Percentiles rank a stretch among this genome's conserved stretches.
These are phyloP conservation scores for Leptopilina myrica DNA, from an alignment of 2,888 invertebrate species.

Conservation along the genomic window DNA sequence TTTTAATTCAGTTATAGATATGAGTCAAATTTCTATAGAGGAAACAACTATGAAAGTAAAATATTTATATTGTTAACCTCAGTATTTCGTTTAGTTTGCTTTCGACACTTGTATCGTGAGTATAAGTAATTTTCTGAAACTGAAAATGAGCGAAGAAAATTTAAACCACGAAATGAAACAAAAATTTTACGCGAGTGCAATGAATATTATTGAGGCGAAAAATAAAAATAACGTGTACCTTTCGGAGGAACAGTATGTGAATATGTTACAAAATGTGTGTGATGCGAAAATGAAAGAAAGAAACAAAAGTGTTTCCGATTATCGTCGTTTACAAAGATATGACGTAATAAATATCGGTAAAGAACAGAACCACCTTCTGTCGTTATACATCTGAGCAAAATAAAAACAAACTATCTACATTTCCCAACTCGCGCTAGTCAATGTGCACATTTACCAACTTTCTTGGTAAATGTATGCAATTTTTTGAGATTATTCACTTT, in stretches of 20 bases:
- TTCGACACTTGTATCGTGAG: background rate
- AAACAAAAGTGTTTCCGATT: no score
- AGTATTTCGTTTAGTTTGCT: constrained; percentile 7
- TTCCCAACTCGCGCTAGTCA: background rate
- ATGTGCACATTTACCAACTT: no score
- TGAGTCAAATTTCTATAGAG: background rate
- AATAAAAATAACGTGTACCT: no score
- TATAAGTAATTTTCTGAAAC: background rate
- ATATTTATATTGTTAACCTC: background rate
- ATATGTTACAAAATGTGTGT: no score
- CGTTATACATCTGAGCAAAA: no score
- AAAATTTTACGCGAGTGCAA: background rate
- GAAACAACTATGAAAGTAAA: background rate
- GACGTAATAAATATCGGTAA: no score
- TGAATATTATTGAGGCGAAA: no score
- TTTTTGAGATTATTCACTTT: background rate
- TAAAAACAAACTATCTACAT: background rate
- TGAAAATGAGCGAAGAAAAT: constrained; percentile 6
- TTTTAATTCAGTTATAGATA: background rate
- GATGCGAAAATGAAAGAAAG: no score
- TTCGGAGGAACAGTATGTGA: no score
- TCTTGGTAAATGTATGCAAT: background rate
- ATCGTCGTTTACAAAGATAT: no score
- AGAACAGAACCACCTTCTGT: no score
- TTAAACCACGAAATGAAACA: background rate